Percentiles rank a stretch among this genome's conserved stretches.
These are phyloP conservation scores for Platygyra sinensis DNA, from an alignment of 64 coral and sea anemone species.

Conservation along the genomic window DNA sequence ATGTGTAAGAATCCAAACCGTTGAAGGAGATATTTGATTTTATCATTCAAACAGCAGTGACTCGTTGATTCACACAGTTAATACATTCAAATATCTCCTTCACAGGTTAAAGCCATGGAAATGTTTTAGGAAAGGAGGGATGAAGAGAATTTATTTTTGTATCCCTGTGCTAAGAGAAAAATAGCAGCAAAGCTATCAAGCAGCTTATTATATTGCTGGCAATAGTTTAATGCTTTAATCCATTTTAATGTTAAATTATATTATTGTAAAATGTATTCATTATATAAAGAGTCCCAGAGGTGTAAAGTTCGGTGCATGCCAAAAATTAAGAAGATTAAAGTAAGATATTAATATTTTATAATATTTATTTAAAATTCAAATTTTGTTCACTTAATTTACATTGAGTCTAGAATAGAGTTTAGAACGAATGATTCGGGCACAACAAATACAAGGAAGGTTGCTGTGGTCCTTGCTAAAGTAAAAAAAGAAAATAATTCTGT, in stretches of 20 bases:
- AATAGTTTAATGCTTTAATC: conserved; percentile 42
- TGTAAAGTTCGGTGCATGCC: conserved; percentile 54
- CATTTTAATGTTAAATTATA: conserved; percentile 40
- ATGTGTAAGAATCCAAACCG: background rate
- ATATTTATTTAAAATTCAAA: conserved; percentile 60
- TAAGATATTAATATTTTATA: conserved; percentile 57
- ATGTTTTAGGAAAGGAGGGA: background rate
- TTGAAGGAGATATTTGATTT: background rate
- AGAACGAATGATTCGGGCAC: background rate
- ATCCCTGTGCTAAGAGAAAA: conserved; percentile 5
- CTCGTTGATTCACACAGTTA: background rate
- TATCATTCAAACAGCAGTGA: background rate
- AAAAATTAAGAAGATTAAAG: conserved; percentile 55
- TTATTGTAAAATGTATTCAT: conserved; percentile 42
- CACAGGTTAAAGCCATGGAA: background rate
- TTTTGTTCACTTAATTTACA: conserved; percentile 32
- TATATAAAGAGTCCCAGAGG: conserved; percentile 30
- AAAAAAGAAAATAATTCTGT: background rate
- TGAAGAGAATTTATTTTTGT: conserved; percentile 51
- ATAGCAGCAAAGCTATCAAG: background rate
- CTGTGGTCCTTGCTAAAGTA: background rate
- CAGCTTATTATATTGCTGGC: conserved; percentile 29
- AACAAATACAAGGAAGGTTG: conserved; percentile 11
- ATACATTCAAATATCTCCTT: background rate
- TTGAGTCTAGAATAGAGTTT: background rate